A percentile compares a stretch with the other conserved stretches of the same genome.
Conservation (phyloP, 2,888 invertebrate genomes). For the Caprella mutica region DNA sequence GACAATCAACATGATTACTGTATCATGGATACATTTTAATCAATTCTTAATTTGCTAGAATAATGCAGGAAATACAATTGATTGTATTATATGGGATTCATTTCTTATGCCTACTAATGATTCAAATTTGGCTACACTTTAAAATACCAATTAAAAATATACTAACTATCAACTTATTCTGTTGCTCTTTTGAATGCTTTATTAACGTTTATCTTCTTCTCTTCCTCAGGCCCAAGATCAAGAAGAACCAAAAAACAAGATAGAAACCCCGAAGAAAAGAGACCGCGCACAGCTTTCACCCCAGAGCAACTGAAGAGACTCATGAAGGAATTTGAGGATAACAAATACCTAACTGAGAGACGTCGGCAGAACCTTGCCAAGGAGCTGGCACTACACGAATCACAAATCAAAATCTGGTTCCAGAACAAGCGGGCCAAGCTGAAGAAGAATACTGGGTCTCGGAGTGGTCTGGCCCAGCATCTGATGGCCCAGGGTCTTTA, state of each 20-base stretch:
- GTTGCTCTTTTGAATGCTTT: too few relatives aligned
- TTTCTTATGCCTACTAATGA: too few relatives aligned
- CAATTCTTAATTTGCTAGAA: too few relatives aligned
- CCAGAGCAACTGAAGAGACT: constrained; percentile 68
- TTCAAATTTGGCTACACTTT: too few relatives aligned
- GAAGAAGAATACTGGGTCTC: constrained; percentile 61
- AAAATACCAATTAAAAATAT: too few relatives aligned
- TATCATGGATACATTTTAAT: too few relatives aligned
- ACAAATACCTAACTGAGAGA: constrained; percentile 59
- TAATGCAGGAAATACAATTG: too few relatives aligned
- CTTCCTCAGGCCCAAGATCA: constrained; percentile 29
- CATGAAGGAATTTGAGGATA: constrained; percentile 51
- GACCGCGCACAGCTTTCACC: constrained; percentile 61
- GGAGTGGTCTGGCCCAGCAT: constrained; percentile 58
- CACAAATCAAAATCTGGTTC: constrained; percentile 54
- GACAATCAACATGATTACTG: too few relatives aligned
- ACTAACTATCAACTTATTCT: too few relatives aligned
- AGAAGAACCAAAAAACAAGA: constrained; percentile 26
- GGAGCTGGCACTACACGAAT: constrained; percentile 50
- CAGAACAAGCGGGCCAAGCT: constrained; percentile 57
- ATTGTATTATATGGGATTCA: too few relatives aligned
- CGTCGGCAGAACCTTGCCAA: constrained; percentile 58
- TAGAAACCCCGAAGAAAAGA: constrained; percentile 32
- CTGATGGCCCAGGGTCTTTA: constrained; percentile 90
- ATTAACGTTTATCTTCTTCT: too few relatives aligned